Conservation (phyloP, 2,113 vertebrate species). For the Xenotilapia longispinis region DNA sequence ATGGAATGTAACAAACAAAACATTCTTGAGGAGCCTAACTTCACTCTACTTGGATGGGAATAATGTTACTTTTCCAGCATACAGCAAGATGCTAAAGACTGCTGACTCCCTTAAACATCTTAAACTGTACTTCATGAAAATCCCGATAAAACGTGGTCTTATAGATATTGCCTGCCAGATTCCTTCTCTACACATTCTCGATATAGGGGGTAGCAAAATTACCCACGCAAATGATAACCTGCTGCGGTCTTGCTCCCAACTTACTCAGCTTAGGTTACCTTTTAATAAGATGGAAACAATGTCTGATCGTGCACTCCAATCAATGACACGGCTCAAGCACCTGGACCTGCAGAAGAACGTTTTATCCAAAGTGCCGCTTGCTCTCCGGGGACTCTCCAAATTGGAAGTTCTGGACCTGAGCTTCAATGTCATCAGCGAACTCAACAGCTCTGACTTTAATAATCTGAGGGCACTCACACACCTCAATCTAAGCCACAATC, state of each 20-base stretch:
- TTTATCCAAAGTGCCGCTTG: background rate
- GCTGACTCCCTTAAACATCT: background rate
- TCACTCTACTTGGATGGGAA: background rate
- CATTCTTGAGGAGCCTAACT: conserved; percentile 1
- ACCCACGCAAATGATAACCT: background rate
- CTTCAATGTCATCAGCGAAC: background rate
- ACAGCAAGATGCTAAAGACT: background rate
- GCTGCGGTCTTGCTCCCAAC: background rate
- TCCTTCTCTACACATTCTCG: background rate
- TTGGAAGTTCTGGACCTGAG: background rate
- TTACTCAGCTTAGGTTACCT: background rate
- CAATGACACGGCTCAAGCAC: background rate
- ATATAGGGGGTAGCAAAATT: background rate
- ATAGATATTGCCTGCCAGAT: background rate
- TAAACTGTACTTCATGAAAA: background rate
- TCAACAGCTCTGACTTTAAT: background rate
- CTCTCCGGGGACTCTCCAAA: background rate
- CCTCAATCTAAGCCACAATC: background rate
- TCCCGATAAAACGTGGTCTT: background rate
- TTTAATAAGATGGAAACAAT: background rate
- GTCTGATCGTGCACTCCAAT: background rate
- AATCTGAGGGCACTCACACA: background rate
- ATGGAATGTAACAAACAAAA: conserved; percentile 5
- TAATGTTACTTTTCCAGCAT: background rate
- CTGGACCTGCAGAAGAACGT: background rate